A percentile compares a stretch with the other conserved stretches of the same genome.
These are phyloP conservation scores for Lanistes nyassanus DNA, from an alignment of 1,140 invertebrate genomes.

Conservation along the genomic window DNA sequence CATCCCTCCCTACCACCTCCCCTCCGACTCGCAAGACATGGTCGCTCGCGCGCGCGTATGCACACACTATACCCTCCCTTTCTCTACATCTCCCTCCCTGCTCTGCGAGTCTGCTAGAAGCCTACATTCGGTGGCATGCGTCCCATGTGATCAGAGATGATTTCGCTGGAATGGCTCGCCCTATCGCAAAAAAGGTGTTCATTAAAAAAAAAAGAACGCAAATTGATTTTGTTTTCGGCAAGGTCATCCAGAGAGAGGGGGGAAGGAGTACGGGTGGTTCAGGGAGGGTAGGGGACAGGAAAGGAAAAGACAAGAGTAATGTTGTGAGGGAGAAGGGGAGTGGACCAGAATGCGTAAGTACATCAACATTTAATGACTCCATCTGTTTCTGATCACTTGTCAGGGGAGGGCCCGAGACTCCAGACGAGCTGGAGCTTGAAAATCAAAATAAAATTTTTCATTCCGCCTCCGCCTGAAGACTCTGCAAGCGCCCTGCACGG, in stretches of 20 bases:
- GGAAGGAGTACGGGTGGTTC: no score
- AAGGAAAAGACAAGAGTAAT: no score
- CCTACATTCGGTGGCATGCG: neutral
- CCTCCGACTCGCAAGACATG: no score
- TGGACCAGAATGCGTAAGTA: neutral
- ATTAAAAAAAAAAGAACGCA: conserved; percentile 1
- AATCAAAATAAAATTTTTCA: conserved; percentile 15
- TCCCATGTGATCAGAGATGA: neutral
- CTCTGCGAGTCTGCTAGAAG: neutral
- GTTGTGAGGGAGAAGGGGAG: neutral
- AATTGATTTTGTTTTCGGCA: conserved; percentile 4
- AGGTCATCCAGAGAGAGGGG: neutral
- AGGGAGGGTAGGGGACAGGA: no score
- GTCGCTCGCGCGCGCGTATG: no score
- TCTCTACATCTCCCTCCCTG: neutral
- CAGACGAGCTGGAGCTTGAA: conserved; percentile 9
- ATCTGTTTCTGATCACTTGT: conserved; percentile 11
- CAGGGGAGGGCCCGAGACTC: neutral
- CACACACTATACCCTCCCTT: neutral
- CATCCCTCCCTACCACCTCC: no score
- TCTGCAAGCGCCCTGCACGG: no score
- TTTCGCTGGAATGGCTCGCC: conserved; percentile 3
- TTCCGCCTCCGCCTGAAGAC: neutral
- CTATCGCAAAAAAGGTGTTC: neutral
- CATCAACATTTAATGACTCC: conserved; percentile 9